phyloP scores from a whole-genome alignment of 1,140 invertebrate species.

The Daktulosphaira vitifoliae region DNA sequence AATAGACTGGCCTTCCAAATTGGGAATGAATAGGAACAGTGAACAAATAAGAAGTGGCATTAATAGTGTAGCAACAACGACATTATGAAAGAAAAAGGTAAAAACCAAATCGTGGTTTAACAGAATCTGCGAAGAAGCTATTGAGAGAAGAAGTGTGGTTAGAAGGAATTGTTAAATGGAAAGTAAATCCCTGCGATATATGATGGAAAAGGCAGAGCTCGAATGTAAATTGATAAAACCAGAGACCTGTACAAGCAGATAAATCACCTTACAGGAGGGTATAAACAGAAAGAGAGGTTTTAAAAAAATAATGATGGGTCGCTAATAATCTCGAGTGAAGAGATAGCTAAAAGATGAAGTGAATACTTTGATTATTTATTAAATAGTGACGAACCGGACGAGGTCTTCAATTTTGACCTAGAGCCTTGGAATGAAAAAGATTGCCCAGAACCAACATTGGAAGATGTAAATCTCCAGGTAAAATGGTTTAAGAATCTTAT shows the following conservation, averaged over 20 bases:
- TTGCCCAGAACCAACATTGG: conserved; percentile 2
- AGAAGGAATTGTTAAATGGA: too few species aligned
- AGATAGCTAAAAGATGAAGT: background rate
- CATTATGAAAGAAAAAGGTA: too few species aligned
- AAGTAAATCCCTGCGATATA: background rate
- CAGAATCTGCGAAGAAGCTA: too few species aligned
- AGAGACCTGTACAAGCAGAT: conserved; percentile 7
- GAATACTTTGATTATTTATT: background rate
- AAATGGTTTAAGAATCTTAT: conserved; percentile 1
- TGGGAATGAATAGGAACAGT: too few species aligned
- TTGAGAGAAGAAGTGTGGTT: too few species aligned
- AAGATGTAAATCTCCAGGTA: background rate
- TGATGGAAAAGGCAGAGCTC: background rate
- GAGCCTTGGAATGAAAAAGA: background rate
- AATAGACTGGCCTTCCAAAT: too few species aligned
- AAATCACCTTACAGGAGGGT: background rate
- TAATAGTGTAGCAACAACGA: too few species aligned
- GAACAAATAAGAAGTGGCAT: too few species aligned
- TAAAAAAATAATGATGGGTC: background rate
- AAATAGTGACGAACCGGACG: background rate
- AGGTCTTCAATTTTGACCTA: background rate
- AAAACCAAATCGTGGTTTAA: too few species aligned
- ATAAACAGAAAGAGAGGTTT: background rate
- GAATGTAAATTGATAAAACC: conserved; percentile 1
- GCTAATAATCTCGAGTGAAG: conserved; percentile 2